These are phyloP conservation scores for Leuctra nigra DNA, from an alignment of 2,888 invertebrate species.

Conservation along the genomic window DNA sequence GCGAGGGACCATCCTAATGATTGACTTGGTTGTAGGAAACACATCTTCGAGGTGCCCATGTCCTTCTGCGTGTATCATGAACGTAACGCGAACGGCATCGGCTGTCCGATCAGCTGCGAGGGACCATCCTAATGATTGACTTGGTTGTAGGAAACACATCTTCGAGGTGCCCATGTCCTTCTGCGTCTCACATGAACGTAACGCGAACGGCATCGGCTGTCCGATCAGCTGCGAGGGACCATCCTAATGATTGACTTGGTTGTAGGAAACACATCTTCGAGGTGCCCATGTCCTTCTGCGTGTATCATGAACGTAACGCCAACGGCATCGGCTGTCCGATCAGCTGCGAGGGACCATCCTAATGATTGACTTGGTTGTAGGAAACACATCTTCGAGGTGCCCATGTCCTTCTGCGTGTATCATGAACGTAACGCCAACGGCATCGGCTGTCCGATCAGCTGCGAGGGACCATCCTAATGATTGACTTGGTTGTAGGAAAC, in stretches of 20 bases:
- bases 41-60: slow-evolving; percentile 88
- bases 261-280: slow-evolving; percentile 84
- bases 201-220: slow-evolving; percentile 59
- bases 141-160: slow-evolving; percentile 79
- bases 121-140: slow-evolving; percentile 63
- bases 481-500: slow-evolving; percentile 64
- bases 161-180: slow-evolving; percentile 89
- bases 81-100: slow-evolving; percentile 57
- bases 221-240: slow-evolving; percentile 68
- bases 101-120: slow-evolving; percentile 68
- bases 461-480: too few relatives aligned
- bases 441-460: slow-evolving; percentile 65
- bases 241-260: slow-evolving; percentile 66
- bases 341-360: slow-evolving; percentile 63
- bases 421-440: slow-evolving; percentile 63
- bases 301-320: slow-evolving; percentile 65
- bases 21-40: slow-evolving; percentile 75
- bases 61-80: slow-evolving; percentile 77
- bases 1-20: slow-evolving; percentile 61
- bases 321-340: slow-evolving; percentile 62
- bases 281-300: slow-evolving; percentile 84
- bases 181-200: slow-evolving; percentile 70
- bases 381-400: slow-evolving; percentile 88
- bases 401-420: slow-evolving; percentile 80
- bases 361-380: too few relatives aligned